Conservation (phyloP, 2,888 invertebrate genomes). For the Platycheirus albimanus region DNA sequence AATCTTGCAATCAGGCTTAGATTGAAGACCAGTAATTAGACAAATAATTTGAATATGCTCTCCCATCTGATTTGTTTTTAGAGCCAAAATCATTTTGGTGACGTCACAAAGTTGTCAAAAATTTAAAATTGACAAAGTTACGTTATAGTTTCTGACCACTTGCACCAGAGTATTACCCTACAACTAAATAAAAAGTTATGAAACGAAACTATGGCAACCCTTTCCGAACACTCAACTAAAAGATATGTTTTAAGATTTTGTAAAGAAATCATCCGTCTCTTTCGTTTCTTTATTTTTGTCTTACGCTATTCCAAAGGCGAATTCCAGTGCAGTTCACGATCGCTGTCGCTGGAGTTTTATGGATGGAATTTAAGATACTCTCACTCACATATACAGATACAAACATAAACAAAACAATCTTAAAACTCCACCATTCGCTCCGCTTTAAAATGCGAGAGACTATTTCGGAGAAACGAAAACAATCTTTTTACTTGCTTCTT, state of each 20-base stretch:
- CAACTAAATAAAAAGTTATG: too few species aligned
- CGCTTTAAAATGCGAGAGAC: slow-evolving; percentile 23
- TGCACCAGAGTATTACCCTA: too few species aligned
- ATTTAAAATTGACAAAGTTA: too few species aligned
- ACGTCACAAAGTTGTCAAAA: too few species aligned
- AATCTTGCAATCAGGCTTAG: too few species aligned
- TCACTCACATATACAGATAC: slow-evolving; percentile 20
- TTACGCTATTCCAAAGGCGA: slow-evolving; percentile 53
- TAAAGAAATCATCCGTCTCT: slow-evolving; percentile 44
- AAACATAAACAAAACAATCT: slow-evolving; percentile 31
- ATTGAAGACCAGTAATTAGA: too few species aligned
- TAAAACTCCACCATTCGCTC: slow-evolving; percentile 34
- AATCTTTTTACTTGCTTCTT: background rate
- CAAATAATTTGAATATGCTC: too few species aligned
- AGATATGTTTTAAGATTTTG: slow-evolving; percentile 30
- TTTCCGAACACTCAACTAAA: background rate
- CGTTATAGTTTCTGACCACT: too few species aligned
- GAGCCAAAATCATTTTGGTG: too few species aligned
- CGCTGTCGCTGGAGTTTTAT: slow-evolving; percentile 63
- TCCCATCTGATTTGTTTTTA: too few species aligned
- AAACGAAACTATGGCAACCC: slow-evolving; percentile 45
- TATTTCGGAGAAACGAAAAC: slow-evolving; percentile 8
- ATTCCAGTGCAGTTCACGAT: slow-evolving; percentile 55
- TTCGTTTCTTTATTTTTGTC: slow-evolving; percentile 33
- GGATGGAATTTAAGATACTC: slow-evolving; percentile 38